Conservation (phyloP, 2,888 invertebrate species). For the Archips xylosteana region DNA sequence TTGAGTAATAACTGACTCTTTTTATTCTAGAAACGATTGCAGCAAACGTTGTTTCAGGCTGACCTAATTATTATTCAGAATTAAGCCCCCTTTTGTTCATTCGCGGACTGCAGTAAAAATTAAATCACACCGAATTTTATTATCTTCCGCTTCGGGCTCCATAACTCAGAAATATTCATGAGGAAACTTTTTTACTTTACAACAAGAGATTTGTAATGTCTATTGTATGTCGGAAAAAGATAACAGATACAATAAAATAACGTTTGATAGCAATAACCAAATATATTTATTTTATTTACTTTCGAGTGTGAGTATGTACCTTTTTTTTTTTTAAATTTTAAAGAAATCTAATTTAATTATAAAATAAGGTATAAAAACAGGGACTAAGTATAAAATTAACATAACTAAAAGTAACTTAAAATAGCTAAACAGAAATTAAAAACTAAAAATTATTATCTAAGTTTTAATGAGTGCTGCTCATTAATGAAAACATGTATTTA, state of each 20-base stretch:
- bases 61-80: slow-evolving; percentile 68
- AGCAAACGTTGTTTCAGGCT: slow-evolving; percentile 51
- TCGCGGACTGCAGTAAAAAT: slow-evolving; percentile 72
- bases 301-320: no score
- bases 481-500: no score
- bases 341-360: no score
- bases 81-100: slow-evolving; percentile 69
- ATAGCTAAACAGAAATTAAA: no score
- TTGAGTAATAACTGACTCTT: not conserved
- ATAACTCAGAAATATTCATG: slow-evolving; percentile 78
- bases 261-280: not conserved
- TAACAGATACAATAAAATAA: not conserved
- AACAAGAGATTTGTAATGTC: slow-evolving; percentile 62
- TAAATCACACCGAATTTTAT: slow-evolving; percentile 75
- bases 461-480: no score
- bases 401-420: no score
- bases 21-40: slow-evolving; percentile 28
- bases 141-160: slow-evolving; percentile 69
- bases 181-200: slow-evolving; percentile 62
- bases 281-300: no score
- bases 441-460: no score
- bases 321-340: no score
- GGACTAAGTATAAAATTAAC: no score
- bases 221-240: not conserved
- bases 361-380: no score